Conservation (phyloP, 2,113 vertebrate genomes). For the Pelecanus crispus region DNA sequence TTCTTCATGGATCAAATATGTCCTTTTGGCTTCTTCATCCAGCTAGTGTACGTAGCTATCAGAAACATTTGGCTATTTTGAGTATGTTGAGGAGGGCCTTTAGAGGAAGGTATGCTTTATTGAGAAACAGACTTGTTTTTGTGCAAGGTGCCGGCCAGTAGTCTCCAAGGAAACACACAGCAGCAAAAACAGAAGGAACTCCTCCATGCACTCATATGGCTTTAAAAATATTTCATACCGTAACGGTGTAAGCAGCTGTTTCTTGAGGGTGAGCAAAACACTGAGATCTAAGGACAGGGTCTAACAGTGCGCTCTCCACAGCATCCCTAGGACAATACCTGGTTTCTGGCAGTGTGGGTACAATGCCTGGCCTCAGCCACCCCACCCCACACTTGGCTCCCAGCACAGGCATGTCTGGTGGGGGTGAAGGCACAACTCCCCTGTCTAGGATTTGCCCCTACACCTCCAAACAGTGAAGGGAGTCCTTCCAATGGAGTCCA, state of each 20-base stretch:
- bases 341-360: neutral
- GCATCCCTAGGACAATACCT: neutral
- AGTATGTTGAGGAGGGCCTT: neutral
- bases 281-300: neutral
- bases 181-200: neutral
- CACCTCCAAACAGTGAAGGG: neutral
- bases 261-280: neutral
- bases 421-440: neutral
- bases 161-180: neutral
- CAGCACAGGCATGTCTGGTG: fast-evolving
- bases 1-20: neutral
- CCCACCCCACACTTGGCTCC: neutral
- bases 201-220: neutral
- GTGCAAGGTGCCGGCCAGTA: neutral
- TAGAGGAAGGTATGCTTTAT: neutral
- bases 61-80: conserved; percentile 20
- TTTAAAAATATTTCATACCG: neutral
- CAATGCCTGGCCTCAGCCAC: neutral
- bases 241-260: neutral
- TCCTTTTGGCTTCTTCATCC: conserved; percentile 56
- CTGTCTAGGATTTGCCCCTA: neutral
- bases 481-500: neutral
- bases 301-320: fast-evolving
- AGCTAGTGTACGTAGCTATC: neutral
- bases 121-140: neutral